These are phyloP conservation scores for Zaprionus bogoriensis DNA, from an alignment of 2,888 invertebrate genomes.

Conservation along the genomic window DNA sequence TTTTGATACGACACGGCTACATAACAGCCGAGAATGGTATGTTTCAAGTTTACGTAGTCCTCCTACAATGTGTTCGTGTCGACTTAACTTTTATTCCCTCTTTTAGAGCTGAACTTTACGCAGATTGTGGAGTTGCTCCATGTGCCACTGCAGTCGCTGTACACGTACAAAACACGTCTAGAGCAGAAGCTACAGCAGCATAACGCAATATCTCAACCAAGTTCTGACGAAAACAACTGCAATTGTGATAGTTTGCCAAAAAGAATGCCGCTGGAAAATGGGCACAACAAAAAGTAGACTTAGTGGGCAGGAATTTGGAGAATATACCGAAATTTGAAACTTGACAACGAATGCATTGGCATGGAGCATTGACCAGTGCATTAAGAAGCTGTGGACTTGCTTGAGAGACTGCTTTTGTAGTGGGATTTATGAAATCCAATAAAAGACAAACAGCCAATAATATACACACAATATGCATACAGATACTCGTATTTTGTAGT, in stretches of 20 bases:
- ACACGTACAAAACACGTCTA: conserved; percentile 84
- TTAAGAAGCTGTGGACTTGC: conserved; percentile 47
- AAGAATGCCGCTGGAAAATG: conserved; percentile 68
- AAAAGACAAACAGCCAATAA: conserved; percentile 42
- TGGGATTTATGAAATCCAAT: conserved; percentile 52
- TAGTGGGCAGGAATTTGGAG: conserved; percentile 22
- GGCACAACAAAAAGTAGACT: conserved; percentile 65
- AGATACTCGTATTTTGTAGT: conserved; percentile 11
- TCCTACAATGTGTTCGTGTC: not conserved
- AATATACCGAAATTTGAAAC: conserved; percentile 2
- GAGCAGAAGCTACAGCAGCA: conserved; percentile 68
- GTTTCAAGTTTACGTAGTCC: not conserved
- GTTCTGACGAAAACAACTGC: conserved; percentile 53
- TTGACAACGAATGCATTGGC: conserved; percentile 35
- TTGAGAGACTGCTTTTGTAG: conserved; percentile 54
- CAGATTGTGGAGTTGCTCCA: conserved; percentile 93
- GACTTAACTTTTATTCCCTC: not conserved
- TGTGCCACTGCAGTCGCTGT: conserved; percentile 93
- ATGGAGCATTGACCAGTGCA: conserved; percentile 22
- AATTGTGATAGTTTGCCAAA: conserved; percentile 41
- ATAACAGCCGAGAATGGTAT: conserved; percentile 94
- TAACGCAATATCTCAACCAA: conserved; percentile 27
- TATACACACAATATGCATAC: conserved; percentile 28
- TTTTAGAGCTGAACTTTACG: conserved; percentile 91
- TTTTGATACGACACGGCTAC: conserved; percentile 94